Conservation (phyloP, 2,113 vertebrate genomes). For the Xiphophorus hellerii region DNA sequence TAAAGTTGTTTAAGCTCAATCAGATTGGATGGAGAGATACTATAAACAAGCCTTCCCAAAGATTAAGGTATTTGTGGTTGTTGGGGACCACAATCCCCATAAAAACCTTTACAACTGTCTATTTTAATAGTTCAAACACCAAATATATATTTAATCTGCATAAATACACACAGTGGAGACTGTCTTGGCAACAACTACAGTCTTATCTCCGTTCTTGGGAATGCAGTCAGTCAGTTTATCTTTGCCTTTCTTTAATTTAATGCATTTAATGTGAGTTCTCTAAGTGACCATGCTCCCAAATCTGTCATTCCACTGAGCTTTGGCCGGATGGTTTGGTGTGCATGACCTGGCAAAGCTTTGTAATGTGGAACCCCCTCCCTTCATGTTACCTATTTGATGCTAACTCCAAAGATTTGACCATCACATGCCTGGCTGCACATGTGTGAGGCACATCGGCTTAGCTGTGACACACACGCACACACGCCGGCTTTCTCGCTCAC, state of each 20-base stretch:
- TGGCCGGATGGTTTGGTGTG: slow-evolving; percentile 55
- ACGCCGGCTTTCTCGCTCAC: slow-evolving; percentile 8
- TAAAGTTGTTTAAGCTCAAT: background rate
- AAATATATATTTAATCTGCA: no score
- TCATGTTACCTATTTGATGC: slow-evolving; percentile 73
- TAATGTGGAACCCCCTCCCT: slow-evolving; percentile 60
- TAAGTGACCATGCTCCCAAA: slow-evolving; percentile 46
- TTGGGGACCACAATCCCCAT: no score
- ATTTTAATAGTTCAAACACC: no score
- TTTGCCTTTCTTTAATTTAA: background rate
- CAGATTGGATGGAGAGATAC: background rate
- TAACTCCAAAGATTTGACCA: slow-evolving; percentile 76
- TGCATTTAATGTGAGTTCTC: slow-evolving; percentile 45
- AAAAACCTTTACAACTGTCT: no score
- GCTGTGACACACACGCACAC: slow-evolving; percentile 60
- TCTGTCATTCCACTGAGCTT: slow-evolving; percentile 51
- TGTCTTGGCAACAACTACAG: no score
- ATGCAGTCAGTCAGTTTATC: background rate
- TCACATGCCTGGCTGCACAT: slow-evolving; percentile 78
- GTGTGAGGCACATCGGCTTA: slow-evolving; percentile 74
- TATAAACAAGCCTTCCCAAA: background rate
- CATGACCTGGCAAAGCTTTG: slow-evolving; percentile 68
- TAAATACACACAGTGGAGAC: no score
- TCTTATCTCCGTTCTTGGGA: no score
- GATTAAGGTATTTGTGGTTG: no score